phyloP scores from a whole-genome alignment of 2,113 vertebrate species.

The Elanus axillaris region DNA sequence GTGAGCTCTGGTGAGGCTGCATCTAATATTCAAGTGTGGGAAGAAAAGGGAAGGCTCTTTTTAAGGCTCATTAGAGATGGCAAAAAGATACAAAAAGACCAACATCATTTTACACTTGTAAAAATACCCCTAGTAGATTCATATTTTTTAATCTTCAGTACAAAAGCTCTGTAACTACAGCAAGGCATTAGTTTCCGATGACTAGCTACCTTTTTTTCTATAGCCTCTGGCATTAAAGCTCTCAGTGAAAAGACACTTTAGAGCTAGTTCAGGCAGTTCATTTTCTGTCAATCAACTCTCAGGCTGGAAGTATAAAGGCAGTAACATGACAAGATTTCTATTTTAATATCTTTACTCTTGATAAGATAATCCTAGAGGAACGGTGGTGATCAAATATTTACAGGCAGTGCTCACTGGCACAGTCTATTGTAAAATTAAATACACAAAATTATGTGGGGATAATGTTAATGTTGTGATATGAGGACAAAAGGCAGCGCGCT shows the following conservation, averaged over 20 bases:
- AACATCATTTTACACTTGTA: constrained; percentile 49
- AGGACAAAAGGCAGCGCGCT: not conserved
- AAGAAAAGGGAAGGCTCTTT: not conserved
- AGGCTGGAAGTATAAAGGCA: constrained; percentile 59
- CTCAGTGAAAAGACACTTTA: constrained; percentile 49
- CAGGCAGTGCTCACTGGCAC: constrained; percentile 8
- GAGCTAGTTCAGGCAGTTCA: constrained; percentile 50
- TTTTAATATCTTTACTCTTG: constrained; percentile 67
- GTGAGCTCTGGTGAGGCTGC: not conserved
- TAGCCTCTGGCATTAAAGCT: constrained; percentile 66
- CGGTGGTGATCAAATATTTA: constrained; percentile 51
- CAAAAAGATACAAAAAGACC: constrained; percentile 50
- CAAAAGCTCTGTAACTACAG: constrained; percentile 46
- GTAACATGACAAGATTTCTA: constrained; percentile 59
- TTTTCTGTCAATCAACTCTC: constrained; percentile 69
- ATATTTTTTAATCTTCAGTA: constrained; percentile 52
- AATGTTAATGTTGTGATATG: constrained; percentile 8
- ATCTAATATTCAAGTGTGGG: not conserved
- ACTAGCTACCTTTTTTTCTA: constrained; percentile 8
- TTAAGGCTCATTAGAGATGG: constrained; percentile 27
- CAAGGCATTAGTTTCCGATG: constrained; percentile 19
- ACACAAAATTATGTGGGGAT: constrained; percentile 41
- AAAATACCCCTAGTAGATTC: constrained; percentile 49
- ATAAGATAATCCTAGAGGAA: constrained; percentile 65
- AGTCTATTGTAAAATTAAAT: constrained; percentile 62